phyloP scores from a whole-genome alignment of 2,888 invertebrate genomes.

The Sialis fuliginosa region DNA sequence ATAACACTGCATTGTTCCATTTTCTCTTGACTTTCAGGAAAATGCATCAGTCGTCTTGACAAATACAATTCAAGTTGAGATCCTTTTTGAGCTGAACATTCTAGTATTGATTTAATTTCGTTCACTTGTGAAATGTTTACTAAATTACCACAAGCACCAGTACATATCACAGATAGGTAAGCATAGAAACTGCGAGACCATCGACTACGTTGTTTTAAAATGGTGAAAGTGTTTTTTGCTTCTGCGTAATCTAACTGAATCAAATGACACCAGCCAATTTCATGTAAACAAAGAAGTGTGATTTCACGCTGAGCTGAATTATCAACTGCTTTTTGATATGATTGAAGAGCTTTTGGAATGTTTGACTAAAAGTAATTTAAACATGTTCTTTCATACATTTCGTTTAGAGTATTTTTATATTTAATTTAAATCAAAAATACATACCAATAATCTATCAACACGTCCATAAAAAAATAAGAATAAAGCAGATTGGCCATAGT shows the following conservation, averaged over 20 bases:
- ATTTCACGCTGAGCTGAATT: constrained; percentile 42
- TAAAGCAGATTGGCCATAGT: constrained; percentile 40
- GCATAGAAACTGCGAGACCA: constrained; percentile 50
- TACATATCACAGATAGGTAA: constrained; percentile 34
- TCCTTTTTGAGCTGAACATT: constrained; percentile 16
- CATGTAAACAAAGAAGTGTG: constrained; percentile 35
- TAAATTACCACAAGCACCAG: constrained; percentile 16
- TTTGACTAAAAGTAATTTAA: constrained; percentile 31
- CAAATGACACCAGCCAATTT: constrained; percentile 48
- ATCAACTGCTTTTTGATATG: constrained; percentile 37
- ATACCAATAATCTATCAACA: constrained; percentile 39
- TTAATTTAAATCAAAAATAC: constrained; percentile 1
- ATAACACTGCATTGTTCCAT: constrained; percentile 13
- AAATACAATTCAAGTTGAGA: constrained; percentile 22
- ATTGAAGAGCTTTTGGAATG: constrained; percentile 33
- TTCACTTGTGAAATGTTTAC: constrained; percentile 14
- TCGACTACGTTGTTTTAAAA: constrained; percentile 37
- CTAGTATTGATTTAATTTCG: constrained; percentile 16
- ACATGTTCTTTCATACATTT: not conserved
- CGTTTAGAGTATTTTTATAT: not conserved
- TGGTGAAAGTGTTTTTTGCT: constrained; percentile 30
- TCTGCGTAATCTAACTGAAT: constrained; percentile 38
- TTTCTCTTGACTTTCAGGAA: constrained; percentile 15
- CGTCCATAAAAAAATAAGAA: constrained; percentile 49
- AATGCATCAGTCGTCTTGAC: constrained; percentile 16